phyloP scores from a whole-genome alignment of 2,797 vertebrate genomes.

The Caiman crocodilus region DNA sequence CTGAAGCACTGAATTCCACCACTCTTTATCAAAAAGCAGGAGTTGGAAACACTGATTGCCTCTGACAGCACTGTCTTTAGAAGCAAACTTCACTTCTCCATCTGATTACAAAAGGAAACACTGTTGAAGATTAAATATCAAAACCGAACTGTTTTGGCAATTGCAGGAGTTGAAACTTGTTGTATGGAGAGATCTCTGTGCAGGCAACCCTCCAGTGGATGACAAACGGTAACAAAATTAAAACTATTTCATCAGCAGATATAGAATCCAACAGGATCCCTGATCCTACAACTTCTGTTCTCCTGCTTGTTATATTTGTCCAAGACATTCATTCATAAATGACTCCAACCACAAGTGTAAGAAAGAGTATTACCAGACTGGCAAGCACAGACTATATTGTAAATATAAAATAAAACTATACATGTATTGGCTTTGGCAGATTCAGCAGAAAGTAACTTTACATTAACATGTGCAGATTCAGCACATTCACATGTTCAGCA shows the following conservation, averaged over 20 bases:
- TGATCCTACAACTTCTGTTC: neutral
- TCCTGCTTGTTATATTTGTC: too few species aligned
- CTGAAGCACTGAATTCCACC: neutral
- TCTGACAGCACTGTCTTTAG: neutral
- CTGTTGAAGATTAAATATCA: neutral
- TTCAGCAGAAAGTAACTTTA: too few species aligned
- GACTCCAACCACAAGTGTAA: too few species aligned
- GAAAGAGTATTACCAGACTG: too few species aligned
- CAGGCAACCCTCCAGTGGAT: neutral
- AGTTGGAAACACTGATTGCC: neutral
- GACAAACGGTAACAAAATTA: neutral
- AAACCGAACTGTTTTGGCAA: neutral
- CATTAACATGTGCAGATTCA: too few species aligned
- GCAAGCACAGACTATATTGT: too few species aligned
- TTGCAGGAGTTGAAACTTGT: neutral
- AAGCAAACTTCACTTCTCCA: neutral
- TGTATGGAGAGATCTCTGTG: neutral
- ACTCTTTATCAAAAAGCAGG: neutral
- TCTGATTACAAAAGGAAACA: neutral
- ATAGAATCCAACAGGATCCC: neutral
- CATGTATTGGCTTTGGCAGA: too few species aligned
- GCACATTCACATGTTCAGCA: too few species aligned
- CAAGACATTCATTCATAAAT: too few species aligned
- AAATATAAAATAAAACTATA: too few species aligned
- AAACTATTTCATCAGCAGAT: neutral